These are phyloP conservation scores for Phlogophora meticulosa DNA, from an alignment of 2,888 invertebrate genomes.

Conservation along the genomic window DNA sequence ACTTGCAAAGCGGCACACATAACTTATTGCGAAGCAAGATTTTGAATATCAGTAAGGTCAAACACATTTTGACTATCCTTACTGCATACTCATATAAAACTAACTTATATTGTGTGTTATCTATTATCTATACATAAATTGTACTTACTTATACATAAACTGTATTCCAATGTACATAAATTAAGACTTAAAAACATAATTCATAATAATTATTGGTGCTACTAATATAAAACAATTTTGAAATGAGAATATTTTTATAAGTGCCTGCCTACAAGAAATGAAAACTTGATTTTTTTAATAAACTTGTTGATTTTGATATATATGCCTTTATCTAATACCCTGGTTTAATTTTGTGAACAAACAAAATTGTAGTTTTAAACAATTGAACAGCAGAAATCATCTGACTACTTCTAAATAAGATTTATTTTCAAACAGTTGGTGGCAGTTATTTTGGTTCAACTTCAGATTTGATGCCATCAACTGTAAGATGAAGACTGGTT, in stretches of 20 bases:
- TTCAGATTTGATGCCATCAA: too few relatives aligned
- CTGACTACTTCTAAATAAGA: too few relatives aligned
- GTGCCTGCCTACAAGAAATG: slow-evolving; percentile 38
- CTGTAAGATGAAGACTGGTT: too few relatives aligned
- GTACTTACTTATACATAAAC: slow-evolving; percentile 46
- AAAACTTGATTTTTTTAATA: slow-evolving; percentile 55
- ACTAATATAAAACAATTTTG: slow-evolving; percentile 56
- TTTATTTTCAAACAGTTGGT: too few relatives aligned
- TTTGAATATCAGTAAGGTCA: slow-evolving; percentile 2
- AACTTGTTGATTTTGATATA: slow-evolving; percentile 59
- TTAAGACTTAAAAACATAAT: slow-evolving; percentile 67
- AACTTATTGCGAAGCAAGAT: slow-evolving; percentile 6
- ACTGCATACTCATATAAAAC: slow-evolving; percentile 19
- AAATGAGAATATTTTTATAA: slow-evolving; percentile 67
- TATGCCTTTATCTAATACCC: slow-evolving; percentile 25
- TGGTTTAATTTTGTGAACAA: background rate
- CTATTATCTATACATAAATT: slow-evolving; percentile 16
- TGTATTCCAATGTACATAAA: slow-evolving; percentile 51
- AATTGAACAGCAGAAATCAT: too few relatives aligned
- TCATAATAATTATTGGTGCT: slow-evolving; percentile 72
- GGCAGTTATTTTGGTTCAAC: too few relatives aligned
- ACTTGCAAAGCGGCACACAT: slow-evolving; percentile 30
- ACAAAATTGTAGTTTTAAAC: too few relatives aligned
- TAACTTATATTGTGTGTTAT: slow-evolving; percentile 2
- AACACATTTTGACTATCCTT: background rate